Base-by-base conservation (phyloP, 2,113 vertebrate genomes). In the Callorhinus ursinus region DNA sequence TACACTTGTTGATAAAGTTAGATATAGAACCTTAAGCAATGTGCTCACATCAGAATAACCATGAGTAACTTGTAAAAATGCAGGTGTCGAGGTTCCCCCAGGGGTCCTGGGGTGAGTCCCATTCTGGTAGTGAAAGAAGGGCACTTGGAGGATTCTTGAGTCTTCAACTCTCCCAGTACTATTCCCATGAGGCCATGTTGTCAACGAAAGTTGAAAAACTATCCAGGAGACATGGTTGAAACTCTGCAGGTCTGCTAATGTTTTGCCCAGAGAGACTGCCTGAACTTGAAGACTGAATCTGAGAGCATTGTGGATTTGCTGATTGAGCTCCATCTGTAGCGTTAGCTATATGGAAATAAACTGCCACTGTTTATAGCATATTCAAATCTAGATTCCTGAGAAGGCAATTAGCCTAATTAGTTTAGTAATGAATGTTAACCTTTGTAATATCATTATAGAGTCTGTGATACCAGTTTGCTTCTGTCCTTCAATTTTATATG, bases 381-480 rank as follows among this genome's bases (percentile, higher is more conserved):
- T 87, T 86, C 92, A 95, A 72, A 76, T 96, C 93, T 92, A 83
- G 51, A 92, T 96, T 69, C 93, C 79, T 84, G 72, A 71, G 72
- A 96, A 97, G 39, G 39, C 91, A 97, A 72, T 95, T 90, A 96
- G 89, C 61, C 65, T 92, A 95, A 97, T 97, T 95, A 94, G 59
- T 51, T 55, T 67, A 71, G 72, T 90, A 85, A 86, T 95, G 95
- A 93, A 83, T 93, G 63, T 93, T 88, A 92, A 95, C 85, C 77
- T 95, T 96, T 90, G 33, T 88, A 90, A 92, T 91, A 83, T 79
- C 81, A 55, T 93, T 94, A 88, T 28, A 46, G 65, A 91, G 42
- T 93, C n/a, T 88, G 91, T 19, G 74, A 90, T 61, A 33, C 10
- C 67, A 72, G 26, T 84, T 79, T 90, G 79, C 31, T 86, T 93